A percentile compares a stretch with the other conserved stretches of the same genome.
Conservation (phyloP, 2,888 invertebrate species). For the Camptogramma bilineatum region DNA sequence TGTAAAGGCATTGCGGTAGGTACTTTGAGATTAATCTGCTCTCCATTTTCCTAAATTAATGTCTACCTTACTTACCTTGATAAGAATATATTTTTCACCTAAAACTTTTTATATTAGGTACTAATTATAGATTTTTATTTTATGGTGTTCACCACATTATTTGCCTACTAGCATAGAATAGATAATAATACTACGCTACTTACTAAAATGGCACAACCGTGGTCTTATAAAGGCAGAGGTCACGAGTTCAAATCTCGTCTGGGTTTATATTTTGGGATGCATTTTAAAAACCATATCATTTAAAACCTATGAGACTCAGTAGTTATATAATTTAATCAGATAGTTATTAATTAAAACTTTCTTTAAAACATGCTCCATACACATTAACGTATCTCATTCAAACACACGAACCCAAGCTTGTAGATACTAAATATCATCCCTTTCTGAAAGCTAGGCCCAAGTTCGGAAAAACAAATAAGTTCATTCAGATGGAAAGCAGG, state of each 20-base stretch:
- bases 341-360: not conserved
- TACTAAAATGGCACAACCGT: too few species aligned
- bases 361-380: conserved; percentile 29
- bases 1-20: conserved; percentile 28
- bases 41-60: conserved; percentile 3
- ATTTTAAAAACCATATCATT: too few species aligned
- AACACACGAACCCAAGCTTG: conserved; percentile 39
- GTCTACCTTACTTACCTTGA: not conserved
- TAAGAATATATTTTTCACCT: too few species aligned
- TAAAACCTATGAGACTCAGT: too few species aligned
- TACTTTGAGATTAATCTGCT: conserved; percentile 12
- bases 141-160: too few species aligned
- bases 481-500: conserved; percentile 7
- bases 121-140: too few species aligned
- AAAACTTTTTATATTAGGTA: too few species aligned
- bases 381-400: conserved; percentile 42
- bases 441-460: conserved; percentile 38
- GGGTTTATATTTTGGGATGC: too few species aligned
- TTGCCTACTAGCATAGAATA: too few species aligned
- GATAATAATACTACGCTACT: too few species aligned
- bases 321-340: not conserved
- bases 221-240: too few species aligned
- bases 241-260: too few species aligned
- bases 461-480: conserved; percentile 41
- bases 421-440: conserved; percentile 39